Evolutionary conservation across 2,888 invertebrate species (phyloP), one percentile per base, ranked within the genome.

Genomic region (Autographa gamma): DNA sequence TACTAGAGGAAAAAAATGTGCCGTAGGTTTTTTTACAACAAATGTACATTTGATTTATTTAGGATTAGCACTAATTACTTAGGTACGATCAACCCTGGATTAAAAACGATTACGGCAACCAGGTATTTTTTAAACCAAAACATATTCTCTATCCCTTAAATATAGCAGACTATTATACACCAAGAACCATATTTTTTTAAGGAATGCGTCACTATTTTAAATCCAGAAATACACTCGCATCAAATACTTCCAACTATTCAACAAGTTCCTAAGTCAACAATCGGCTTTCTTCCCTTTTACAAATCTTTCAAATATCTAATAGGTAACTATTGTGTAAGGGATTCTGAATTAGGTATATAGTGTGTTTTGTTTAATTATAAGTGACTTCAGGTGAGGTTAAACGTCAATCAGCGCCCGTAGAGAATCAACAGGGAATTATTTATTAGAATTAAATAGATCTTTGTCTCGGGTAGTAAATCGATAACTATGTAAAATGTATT

Each of bases 241-340:
- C 18, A 14, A 61, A 54, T 59, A 70, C 58, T 60, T 63, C 61
- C 34, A 19, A 43, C 59, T 59, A 62, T 66, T 69, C 58, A 65
- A 61, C 61, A 59, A 66, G 64, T 64, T 62, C 13, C 18, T 61
- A 32, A 79, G 81, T 79, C 80, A 83, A 8, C 25, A 25, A 19
- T 58, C n/a, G 16, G 31, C 25, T 9, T 18, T 25, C 18, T 56
- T 25, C 19, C 11, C 32, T 0, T 31, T 16, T 8, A 32, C 16
- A 31, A 8, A 16, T 25, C 25, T 56, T 56, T 25, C 4, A 13
- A 11, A 56, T 19, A 56, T 11, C 11, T 9, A 8, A 19, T 19
- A 54, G 19, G 1, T 18, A 18, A 11, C 19, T 43, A 54, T 14
- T 8, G 6, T 54, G 11, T 19, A 8, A n/a, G 1, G 19, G 19